Evolutionary conservation across 1,140 invertebrate species (phyloP), one percentile per base, ranked within the genome.

Genomic region (Octopus bimaculoides): DNA sequence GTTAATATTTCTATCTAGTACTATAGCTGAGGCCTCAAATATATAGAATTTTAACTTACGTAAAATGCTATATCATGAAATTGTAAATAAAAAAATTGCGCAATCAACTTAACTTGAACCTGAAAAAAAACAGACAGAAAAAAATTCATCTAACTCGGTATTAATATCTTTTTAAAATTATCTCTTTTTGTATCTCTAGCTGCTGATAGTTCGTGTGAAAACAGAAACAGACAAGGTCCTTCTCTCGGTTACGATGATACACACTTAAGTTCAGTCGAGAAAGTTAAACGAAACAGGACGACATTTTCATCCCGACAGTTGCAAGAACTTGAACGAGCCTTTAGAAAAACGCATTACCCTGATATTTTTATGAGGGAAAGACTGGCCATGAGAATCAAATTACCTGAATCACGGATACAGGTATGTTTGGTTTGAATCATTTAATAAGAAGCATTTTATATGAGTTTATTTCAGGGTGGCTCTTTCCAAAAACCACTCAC

Each of bases 301-400:
- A 89, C 87, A 14, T 89, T 89, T 82, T 88, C 87, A 5, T 85
- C 84, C 10, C 83, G 84, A n/a, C 89, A 89, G 78, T 81, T 89
- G 8, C 85, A 89, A 75, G 88, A 89, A 77, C 75, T 89, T n/a
- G 89, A 89, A 78, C 79, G 84, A 26, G 84, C 85, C 5, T 89
- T 89, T 82, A 79, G 85, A n/a, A 87, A 87, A 78, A 89, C 88
- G 8, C 88, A 89, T 75, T 89, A 89, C 80, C 89, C 89, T 4
- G 89, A 89, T 82, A 86, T 89, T 66, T 89, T 88, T 81, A 86
- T 86, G 74, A 77, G 89, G 74, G 89, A 90, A 78, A 86, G 85
- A 74, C 78, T 90, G 56, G 88, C 89, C 17, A 81, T 81, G 6
- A 84, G 84, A 76, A 82, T 89, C 14, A 85, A 84, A 76, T 81